Percentiles rank a stretch among this genome's conserved stretches.
These are phyloP conservation scores for Drosophila formosana DNA, from an alignment of 2,888 invertebrate species.

Conservation along the genomic window DNA sequence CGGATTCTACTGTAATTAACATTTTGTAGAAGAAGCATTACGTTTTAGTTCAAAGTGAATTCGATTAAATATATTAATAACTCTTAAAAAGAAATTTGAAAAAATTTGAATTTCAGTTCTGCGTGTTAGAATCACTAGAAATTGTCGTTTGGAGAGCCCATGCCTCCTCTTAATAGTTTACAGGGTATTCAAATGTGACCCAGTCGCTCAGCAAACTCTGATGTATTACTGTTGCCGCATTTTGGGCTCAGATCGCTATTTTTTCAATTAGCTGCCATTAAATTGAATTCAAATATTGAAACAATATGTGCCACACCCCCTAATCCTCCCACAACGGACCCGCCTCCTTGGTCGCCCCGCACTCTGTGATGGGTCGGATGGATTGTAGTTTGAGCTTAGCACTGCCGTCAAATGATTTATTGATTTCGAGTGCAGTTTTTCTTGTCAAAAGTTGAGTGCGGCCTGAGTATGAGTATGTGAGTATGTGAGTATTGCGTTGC, in stretches of 20 bases:
- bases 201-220: constrained; percentile 46
- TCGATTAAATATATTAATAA: no score
- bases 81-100: no score
- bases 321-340: neutral
- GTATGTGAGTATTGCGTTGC: constrained; percentile 29
- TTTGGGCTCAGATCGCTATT: constrained; percentile 56
- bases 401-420: constrained; percentile 65
- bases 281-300: constrained; percentile 82
- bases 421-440: constrained; percentile 75
- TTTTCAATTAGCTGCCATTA: constrained; percentile 81
- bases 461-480: constrained; percentile 24
- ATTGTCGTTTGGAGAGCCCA: neutral
- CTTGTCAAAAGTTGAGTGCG: constrained; percentile 62
- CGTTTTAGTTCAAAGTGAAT: no score
- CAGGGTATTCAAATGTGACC: constrained; percentile 33
- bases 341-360: neutral
- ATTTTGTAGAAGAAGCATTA: no score
- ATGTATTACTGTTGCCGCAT: constrained; percentile 65
- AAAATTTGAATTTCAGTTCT: no score
- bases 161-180: neutral
- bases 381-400: constrained; percentile 66
- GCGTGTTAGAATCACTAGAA: neutral
- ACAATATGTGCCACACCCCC: constrained; percentile 58
- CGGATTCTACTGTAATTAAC: no score
- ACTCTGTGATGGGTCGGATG: neutral